Conservation (phyloP, 2,113 vertebrate species). For the Octodon degus region DNA sequence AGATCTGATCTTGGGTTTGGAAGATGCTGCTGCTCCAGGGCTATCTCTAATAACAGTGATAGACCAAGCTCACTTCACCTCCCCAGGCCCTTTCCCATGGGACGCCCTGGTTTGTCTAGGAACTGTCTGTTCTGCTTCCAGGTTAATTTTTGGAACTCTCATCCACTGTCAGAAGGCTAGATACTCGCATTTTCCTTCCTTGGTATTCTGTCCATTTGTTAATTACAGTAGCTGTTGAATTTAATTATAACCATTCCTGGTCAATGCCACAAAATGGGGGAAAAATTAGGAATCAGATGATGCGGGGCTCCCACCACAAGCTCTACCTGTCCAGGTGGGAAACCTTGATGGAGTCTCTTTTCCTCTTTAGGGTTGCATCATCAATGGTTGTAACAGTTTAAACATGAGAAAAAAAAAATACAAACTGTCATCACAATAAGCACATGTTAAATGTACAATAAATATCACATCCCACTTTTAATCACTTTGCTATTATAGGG, state of each 20-base stretch:
- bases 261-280: neutral
- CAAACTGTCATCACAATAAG: neutral
- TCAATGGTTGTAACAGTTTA: neutral
- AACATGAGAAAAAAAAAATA: neutral
- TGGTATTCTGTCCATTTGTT: neutral
- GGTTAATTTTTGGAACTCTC: neutral
- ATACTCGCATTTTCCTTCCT: neutral
- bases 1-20: neutral
- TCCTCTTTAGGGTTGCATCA: neutral
- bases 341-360: neutral
- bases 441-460: neutral
- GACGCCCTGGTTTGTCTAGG: neutral
- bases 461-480: neutral
- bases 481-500: neutral
- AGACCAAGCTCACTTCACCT: fast-evolving
- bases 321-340: neutral
- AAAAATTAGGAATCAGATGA: neutral
- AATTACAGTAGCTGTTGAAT: neutral
- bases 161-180: neutral
- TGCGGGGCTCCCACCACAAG: neutral
- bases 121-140: neutral
- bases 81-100: neutral
- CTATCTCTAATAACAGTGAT: neutral
- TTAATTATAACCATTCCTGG: neutral
- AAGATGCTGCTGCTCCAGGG: neutral